Evolutionary conservation across 2,113 vertebrate genomes (phyloP).

Genomic region (Psittacara wagleri): DNA sequence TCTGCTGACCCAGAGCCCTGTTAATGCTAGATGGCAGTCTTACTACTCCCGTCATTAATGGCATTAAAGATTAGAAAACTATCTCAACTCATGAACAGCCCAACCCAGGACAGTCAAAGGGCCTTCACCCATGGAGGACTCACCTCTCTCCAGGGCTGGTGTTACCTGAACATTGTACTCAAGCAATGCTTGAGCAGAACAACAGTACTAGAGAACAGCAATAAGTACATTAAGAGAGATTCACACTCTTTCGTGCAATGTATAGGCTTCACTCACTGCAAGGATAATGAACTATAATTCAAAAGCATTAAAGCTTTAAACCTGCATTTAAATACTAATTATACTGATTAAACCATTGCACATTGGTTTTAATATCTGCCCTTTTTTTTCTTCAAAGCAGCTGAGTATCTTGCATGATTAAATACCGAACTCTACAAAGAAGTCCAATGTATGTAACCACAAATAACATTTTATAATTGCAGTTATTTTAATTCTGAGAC

Average conservation of each 20-base stretch:
- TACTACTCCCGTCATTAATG: neutral
- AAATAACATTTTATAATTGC: constrained; percentile 45
- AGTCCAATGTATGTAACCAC: neutral
- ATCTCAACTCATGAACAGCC: neutral
- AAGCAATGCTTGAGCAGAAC: neutral
- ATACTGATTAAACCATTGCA: constrained; percentile 1
- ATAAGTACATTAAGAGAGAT: neutral
- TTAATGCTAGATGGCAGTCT: neutral
- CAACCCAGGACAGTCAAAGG: neutral
- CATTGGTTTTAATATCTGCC: constrained; percentile 4
- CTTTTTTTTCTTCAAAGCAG: constrained; percentile 14
- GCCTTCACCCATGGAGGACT: rapidly evolving
- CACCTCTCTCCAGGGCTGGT: neutral
- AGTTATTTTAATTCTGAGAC: constrained; percentile 47
- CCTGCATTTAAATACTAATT: constrained; percentile 37
- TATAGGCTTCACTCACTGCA: neutral
- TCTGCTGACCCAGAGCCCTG: neutral
- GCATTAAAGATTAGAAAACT: neutral
- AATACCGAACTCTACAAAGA: constrained; percentile 1
- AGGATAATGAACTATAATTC: constrained; percentile 35
- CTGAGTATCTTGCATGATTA: constrained; percentile 16
- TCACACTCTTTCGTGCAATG: neutral
- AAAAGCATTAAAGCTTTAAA: constrained; percentile 24
- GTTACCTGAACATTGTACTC: neutral
- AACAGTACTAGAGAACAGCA: neutral